These are phyloP conservation scores for Cetoscarus ocellatus DNA, from an alignment of 2,797 vertebrate species.

Conservation along the genomic window DNA sequence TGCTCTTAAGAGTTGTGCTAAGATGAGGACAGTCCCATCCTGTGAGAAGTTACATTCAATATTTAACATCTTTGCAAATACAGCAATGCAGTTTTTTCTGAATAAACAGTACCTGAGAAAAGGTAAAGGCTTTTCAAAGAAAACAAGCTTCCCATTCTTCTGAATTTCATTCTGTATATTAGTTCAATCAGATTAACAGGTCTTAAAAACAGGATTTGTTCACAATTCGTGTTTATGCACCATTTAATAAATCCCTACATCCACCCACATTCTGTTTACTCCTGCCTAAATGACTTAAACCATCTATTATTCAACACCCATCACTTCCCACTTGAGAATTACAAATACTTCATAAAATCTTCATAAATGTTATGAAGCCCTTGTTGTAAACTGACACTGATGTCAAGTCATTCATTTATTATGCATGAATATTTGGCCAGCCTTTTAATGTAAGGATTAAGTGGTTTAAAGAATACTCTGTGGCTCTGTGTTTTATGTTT, in stretches of 20 bases:
- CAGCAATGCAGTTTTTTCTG: conserved; percentile 43
- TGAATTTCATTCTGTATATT: not conserved
- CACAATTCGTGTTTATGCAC: not conserved
- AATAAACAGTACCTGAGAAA: conserved; percentile 37
- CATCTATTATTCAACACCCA: conserved; percentile 56
- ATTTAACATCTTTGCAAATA: conserved; percentile 24
- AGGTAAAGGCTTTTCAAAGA: not conserved
- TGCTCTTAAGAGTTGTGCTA: not conserved
- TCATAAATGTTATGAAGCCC: conserved; percentile 49
- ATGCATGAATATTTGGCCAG: conserved; percentile 62
- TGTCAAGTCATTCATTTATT: conserved; percentile 70
- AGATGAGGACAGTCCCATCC: conserved; percentile 2
- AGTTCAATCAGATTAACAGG: not conserved
- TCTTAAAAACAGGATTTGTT: not conserved
- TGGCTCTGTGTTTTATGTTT: conserved; percentile 6
- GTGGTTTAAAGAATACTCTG: conserved; percentile 33
- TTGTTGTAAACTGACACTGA: conserved; percentile 48
- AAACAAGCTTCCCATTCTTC: not conserved
- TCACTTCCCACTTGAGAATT: conserved; percentile 41
- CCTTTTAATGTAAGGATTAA: conserved; percentile 54
- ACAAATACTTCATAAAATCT: conserved; percentile 64
- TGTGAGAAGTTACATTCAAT: conserved; percentile 38
- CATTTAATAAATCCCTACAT: not conserved
- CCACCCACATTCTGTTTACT: conserved; percentile 4
- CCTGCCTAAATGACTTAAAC: not conserved